Evolutionary conservation across 2,888 invertebrate genomes (phyloP).

Genomic region (Cantharis rufa): DNA sequence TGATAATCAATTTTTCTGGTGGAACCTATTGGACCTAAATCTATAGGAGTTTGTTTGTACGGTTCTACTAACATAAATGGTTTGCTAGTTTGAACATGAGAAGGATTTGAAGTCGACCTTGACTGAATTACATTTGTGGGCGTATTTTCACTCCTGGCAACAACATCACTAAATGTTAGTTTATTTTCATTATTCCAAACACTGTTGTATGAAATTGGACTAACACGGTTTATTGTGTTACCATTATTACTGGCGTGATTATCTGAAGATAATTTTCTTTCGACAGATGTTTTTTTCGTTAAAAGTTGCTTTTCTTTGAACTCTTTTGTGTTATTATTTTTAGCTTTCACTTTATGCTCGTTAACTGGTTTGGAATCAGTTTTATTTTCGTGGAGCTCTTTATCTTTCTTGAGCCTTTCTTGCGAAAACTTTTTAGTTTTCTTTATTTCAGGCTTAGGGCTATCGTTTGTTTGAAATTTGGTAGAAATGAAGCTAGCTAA

Average conservation of each 20-base stretch:
- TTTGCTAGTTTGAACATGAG: conserved; percentile 37
- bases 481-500: neutral
- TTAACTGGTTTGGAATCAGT: neutral
- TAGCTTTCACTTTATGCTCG: conserved; percentile 33
- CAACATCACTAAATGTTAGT: conserved; percentile 65
- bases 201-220: conserved; percentile 48
- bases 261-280: conserved; percentile 34
- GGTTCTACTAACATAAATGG: conserved; percentile 54
- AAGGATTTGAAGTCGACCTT: conserved; percentile 34
- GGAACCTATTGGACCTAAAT: conserved; percentile 58
- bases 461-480: neutral
- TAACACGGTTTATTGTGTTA: conserved; percentile 29
- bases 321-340: conserved; percentile 38
- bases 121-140: conserved; percentile 38
- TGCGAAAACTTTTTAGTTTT: neutral
- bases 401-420: conserved; percentile 13
- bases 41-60: conserved; percentile 46
- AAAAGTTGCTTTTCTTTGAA: conserved; percentile 44
- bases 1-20: conserved; percentile 46
- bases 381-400: conserved; percentile 7
- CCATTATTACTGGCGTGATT: conserved; percentile 24
- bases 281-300: conserved; percentile 39
- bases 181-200: conserved; percentile 61
- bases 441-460: conserved; percentile 10
- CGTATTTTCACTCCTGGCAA: conserved; percentile 57